A percentile compares a stretch with the other conserved stretches of the same genome.
Conservation (phyloP, 2,888 invertebrate species). For the Aporophyla lueneburgensis region DNA sequence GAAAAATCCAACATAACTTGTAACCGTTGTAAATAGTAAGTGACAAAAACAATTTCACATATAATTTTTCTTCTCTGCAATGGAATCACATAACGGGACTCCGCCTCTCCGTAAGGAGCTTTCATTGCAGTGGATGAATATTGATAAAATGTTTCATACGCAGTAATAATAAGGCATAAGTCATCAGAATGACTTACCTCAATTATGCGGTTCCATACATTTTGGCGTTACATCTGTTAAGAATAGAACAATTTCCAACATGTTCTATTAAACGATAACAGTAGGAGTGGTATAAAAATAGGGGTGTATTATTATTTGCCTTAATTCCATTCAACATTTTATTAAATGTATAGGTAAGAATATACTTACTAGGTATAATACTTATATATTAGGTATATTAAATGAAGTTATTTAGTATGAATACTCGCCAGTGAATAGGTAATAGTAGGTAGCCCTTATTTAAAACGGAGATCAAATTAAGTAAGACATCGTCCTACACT, state of each 20-base stretch:
- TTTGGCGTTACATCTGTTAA: not conserved
- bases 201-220: not conserved
- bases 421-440: not conserved
- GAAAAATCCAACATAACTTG: not conserved
- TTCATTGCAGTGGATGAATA: not conserved
- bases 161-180: not conserved
- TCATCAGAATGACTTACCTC: not conserved
- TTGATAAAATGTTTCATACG: too few species aligned
- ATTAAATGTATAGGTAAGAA: not conserved
- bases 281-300: not conserved
- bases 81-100: not conserved
- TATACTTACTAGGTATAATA: not conserved
- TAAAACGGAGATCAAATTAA: not conserved
- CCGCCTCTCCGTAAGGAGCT: too few species aligned
- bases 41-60: not conserved
- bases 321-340: not conserved
- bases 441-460: not conserved
- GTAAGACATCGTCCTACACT: slow-evolving; percentile 24
- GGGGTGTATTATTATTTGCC: not conserved
- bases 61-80: not conserved
- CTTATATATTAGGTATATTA: not conserved
- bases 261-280: not conserved
- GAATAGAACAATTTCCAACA: not conserved
- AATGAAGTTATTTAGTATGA: not conserved
- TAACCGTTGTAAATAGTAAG: not conserved